Base-by-base conservation (phyloP, 2,797 vertebrate genomes). In the Urosaurus nigricauda region DNA sequence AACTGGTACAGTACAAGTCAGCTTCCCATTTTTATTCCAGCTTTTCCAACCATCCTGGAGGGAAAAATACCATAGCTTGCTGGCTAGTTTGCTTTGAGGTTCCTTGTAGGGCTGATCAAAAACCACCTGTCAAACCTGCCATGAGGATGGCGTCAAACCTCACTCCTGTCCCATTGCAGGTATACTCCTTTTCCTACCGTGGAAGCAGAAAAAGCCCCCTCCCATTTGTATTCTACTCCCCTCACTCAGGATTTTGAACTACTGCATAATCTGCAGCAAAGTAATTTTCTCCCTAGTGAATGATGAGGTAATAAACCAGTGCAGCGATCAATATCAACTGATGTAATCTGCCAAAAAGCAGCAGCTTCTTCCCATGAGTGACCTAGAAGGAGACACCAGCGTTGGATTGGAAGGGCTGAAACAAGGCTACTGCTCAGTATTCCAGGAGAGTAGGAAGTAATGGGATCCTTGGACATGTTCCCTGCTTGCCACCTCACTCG, bases 231-330 rank as follows among this genome's bases (percentile, higher is more conserved):
- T 85, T 87, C 89, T 47, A 19, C 47, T 75, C 86, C 56, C 43
- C 83, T 26, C 68, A 65, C 81, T 29, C 43, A 68, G 47, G 86
- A 81, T 82, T 86, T 77, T 83, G 79, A 86, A 89, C 70, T 75
- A 68, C 82, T 84, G 82, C 90, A 82, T 85, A 85, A 85, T 70
- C 58, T 85, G 58, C 78, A 88, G 86, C 83, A 71, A 75, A 88
- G 86, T 85, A 85, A 85, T 90, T 85, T 90, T 82, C 89, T 82
- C 79, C 78, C 78, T 56, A 16, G 82, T 77, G 83, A 88, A 81
- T 78, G 83, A 85, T 60, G 89, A 88, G 89, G 86, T 58, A 87
- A 90, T 87, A 80, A 90, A 87, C 43, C 29, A 80, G 82, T 43
- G 21, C 68, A 77, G 85, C 63, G 70, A 90, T 90, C 86, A 81